Conservation (phyloP, 2,797 vertebrate genomes). For the Lophius americanus region DNA sequence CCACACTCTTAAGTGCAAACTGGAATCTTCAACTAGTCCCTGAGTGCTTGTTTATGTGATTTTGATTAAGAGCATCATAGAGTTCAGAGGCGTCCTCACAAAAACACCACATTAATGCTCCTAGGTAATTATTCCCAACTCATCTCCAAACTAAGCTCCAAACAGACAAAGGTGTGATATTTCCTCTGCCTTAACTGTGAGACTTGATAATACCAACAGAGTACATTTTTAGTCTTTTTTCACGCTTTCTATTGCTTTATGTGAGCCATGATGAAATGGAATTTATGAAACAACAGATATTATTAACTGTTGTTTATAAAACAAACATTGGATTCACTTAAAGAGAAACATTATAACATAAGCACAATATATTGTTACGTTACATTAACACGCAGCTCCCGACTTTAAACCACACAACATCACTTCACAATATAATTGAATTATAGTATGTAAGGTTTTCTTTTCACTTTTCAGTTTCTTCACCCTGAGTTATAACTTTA, state of each 20-base stretch:
- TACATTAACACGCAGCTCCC: not conserved
- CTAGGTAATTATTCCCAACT: slow-evolving; percentile 50
- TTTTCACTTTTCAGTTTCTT: not conserved
- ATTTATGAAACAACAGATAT: not conserved
- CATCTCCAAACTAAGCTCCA: slow-evolving; percentile 20
- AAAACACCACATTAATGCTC: slow-evolving; percentile 39
- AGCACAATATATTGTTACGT: not conserved
- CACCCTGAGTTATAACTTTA: no score
- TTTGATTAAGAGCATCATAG: slow-evolving; percentile 61
- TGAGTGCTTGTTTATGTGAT: slow-evolving; percentile 65
- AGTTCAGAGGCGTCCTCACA: slow-evolving; percentile 40
- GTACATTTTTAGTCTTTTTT: not conserved
- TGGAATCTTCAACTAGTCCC: slow-evolving; percentile 54
- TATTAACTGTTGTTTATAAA: not conserved
- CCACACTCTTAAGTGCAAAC: slow-evolving; percentile 44
- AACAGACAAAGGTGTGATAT: not conserved
- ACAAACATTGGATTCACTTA: not conserved
- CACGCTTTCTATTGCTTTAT: not conserved
- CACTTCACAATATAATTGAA: not conserved
- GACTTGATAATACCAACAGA: not conserved
- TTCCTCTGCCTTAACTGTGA: slow-evolving; percentile 14
- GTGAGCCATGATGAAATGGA: not conserved
- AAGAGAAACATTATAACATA: not conserved
- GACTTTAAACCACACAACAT: not conserved
- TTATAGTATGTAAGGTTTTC: not conserved